Conservation (phyloP, 2,113 vertebrate species). For the Nibea coibor region DNA sequence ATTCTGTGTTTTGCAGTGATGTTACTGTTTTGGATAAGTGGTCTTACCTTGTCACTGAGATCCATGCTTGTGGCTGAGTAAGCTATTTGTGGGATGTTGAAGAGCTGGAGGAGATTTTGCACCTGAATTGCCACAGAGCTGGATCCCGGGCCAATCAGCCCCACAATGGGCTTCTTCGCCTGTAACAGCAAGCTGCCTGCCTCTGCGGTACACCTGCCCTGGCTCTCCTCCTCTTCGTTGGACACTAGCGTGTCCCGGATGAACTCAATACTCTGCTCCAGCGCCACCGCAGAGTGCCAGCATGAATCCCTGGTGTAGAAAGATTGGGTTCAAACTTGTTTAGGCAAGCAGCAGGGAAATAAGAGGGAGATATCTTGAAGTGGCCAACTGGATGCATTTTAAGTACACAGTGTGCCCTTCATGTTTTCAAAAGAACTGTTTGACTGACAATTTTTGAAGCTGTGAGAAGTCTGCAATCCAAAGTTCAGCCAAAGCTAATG, state of each 20-base stretch:
- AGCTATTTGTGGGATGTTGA: slow-evolving; percentile 99
- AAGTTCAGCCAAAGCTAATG: slow-evolving; percentile 18
- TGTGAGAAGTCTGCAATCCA: not conserved
- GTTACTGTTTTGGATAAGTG: not conserved
- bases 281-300: slow-evolving; percentile 97
- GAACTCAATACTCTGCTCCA: slow-evolving; percentile 99
- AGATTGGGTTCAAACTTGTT: slow-evolving; percentile 25
- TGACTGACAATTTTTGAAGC: slow-evolving; percentile 11
- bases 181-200: slow-evolving; percentile 82
- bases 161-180: slow-evolving; percentile 97
- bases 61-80: slow-evolving; percentile 99
- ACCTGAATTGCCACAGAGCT: slow-evolving; percentile 99
- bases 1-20: not conserved
- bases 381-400: slow-evolving; percentile 26
- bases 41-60: slow-evolving; percentile 91
- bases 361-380: slow-evolving; percentile 1
- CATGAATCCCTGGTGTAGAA: slow-evolving; percentile 89
- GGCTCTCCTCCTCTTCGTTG: slow-evolving; percentile 92
- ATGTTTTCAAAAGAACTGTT: not conserved
- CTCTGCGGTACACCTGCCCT: slow-evolving; percentile 87
- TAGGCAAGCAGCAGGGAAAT: slow-evolving; percentile 19
- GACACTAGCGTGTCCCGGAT: slow-evolving; percentile 97
- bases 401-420: slow-evolving; percentile 1
- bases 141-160: slow-evolving; percentile 97
- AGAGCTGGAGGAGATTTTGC: slow-evolving; percentile 97